These are phyloP conservation scores for Meiosimyza decipiens DNA, from an alignment of 2,888 invertebrate genomes.

Conservation along the genomic window DNA sequence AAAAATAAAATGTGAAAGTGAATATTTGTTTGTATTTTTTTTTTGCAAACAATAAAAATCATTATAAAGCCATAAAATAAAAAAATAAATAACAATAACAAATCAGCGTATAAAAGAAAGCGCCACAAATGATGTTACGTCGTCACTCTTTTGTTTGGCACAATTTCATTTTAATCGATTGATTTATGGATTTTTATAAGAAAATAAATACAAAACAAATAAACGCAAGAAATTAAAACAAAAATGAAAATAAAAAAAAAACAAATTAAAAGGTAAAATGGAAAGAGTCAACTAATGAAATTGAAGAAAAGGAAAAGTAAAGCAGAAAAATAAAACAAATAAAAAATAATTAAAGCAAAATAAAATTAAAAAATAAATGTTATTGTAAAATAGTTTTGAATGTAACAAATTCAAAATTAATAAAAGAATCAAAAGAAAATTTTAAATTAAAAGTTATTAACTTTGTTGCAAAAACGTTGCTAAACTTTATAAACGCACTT, in stretches of 20 bases:
- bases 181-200: constrained; percentile 40
- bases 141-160: too few relatives aligned
- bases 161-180: not conserved
- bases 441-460: not conserved
- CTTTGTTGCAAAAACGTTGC: too few relatives aligned
- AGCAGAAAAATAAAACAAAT: not conserved
- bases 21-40: too few relatives aligned
- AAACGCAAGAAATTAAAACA: constrained; percentile 2
- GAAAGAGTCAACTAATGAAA: constrained; percentile 8
- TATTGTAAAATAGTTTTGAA: not conserved
- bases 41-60: too few relatives aligned
- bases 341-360: not conserved
- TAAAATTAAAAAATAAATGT: too few relatives aligned
- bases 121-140: too few relatives aligned
- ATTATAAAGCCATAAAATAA: too few relatives aligned
- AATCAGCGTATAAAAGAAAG: too few relatives aligned
- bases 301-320: constrained; percentile 21
- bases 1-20: too few relatives aligned
- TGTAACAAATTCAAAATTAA: not conserved
- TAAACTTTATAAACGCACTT: too few relatives aligned
- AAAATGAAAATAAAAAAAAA: constrained; percentile 14
- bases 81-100: too few relatives aligned
- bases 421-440: not conserved
- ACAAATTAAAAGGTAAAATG: constrained; percentile 4
- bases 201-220: constrained; percentile 44